phyloP scores from a whole-genome alignment of 2,888 invertebrate genomes.

The Metellina segmentata region DNA sequence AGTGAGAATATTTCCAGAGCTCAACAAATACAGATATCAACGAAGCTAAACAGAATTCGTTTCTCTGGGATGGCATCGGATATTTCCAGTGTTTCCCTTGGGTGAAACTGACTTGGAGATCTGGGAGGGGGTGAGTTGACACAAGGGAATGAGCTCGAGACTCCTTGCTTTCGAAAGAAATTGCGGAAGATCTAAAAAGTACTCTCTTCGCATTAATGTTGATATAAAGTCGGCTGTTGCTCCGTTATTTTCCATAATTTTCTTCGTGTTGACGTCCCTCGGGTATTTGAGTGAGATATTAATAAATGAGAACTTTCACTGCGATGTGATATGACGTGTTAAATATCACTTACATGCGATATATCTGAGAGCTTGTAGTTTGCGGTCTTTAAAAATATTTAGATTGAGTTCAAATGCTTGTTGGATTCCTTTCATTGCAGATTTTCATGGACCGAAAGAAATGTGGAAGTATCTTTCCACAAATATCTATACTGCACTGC shows the following conservation, averaged over 20 bases:
- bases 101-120: neutral
- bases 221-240: neutral
- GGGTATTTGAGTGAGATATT: neutral
- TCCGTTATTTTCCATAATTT: neutral
- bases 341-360: no score
- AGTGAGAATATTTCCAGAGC: neutral
- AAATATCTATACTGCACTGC: no score
- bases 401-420: no score
- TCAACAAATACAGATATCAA: neutral
- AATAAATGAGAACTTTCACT: neutral
- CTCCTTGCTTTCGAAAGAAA: neutral
- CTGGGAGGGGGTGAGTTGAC: neutral
- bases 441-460: no score
- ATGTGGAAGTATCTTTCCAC: no score
- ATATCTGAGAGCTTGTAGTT: no score
- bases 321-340: neutral
- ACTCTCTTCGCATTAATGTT: neutral
- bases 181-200: neutral
- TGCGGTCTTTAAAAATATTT: no score
- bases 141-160: neutral
- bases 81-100: neutral
- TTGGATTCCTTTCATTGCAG: no score
- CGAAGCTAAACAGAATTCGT: neutral
- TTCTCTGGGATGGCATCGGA: neutral
- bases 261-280: neutral